phyloP scores from a whole-genome alignment of 2,113 vertebrate species.

The Ictidomys tridecemlineatus region DNA sequence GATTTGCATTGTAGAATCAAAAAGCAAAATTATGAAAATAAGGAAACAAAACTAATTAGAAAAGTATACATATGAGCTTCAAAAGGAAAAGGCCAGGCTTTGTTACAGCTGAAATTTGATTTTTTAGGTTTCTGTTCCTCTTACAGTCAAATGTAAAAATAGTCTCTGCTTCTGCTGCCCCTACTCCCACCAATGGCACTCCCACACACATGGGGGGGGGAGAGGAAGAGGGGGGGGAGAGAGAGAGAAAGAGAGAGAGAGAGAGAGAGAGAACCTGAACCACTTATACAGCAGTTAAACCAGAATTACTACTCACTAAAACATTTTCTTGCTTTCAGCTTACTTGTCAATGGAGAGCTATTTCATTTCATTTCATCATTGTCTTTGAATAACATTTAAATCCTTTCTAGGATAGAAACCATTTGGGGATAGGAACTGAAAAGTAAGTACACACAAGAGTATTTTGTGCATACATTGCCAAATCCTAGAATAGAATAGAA shows the following conservation, averaged over 20 bases:
- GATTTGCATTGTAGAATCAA: neutral
- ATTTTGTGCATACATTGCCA: conserved; percentile 23
- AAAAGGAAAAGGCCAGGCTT: neutral
- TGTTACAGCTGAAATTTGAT: conserved; percentile 45
- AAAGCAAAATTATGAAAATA: conserved; percentile 23
- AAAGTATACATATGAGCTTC: neutral
- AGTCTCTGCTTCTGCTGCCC: neutral
- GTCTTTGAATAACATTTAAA: conserved; percentile 8
- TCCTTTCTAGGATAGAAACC: neutral
- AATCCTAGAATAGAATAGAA: neutral
- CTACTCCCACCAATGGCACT: neutral
- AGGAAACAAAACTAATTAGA: conserved; percentile 1
- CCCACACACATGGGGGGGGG: no score
- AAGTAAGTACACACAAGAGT: neutral
- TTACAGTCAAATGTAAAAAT: conserved; percentile 1
- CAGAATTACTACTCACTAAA: conserved; percentile 22
- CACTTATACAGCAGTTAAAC: neutral
- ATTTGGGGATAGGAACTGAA: neutral
- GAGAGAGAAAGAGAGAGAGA: no score
- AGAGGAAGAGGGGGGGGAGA: no score
- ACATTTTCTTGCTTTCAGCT: neutral
- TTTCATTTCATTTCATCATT: conserved; percentile 39
- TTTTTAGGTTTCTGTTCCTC: neutral
- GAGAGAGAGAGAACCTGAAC: neutral
- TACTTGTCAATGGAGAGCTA: conserved; percentile 8